phyloP scores from a whole-genome alignment of 1,140 invertebrate species.

The Camponotus floridanus region DNA sequence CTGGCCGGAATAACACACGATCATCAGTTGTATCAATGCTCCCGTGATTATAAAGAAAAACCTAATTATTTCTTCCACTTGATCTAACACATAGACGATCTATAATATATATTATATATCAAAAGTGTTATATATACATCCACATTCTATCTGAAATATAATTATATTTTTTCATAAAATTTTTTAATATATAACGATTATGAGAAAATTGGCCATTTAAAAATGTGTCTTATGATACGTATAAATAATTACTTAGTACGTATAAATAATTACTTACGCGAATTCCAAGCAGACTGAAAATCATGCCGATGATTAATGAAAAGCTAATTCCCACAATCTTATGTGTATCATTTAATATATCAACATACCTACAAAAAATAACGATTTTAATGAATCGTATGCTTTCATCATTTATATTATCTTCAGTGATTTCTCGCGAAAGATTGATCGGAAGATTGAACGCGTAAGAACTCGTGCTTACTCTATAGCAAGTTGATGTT shows the following conservation, averaged over 20 bases:
- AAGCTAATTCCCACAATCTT: conserved; percentile 20
- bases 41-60: conserved; percentile 25
- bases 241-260: neutral
- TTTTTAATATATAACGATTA: neutral
- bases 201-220: neutral
- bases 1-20: conserved; percentile 37
- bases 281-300: conserved; percentile 33
- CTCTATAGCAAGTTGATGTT: conserved; percentile 52
- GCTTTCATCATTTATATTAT: neutral
- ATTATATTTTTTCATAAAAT: conserved; percentile 6
- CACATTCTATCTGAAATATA: conserved; percentile 8
- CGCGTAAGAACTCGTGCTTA: neutral
- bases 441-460: neutral
- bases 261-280: conserved; percentile 37
- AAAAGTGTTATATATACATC: conserved; percentile 21
- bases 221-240: neutral
- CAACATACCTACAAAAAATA: conserved; percentile 18
- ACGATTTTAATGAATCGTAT: conserved; percentile 12
- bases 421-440: neutral
- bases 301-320: neutral
- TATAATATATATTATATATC: conserved; percentile 24
- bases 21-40: conserved; percentile 8
- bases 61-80: conserved; percentile 39
- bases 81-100: conserved; percentile 46
- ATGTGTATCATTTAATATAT: conserved; percentile 10